These are phyloP conservation scores for Petrolisthes manimaculis DNA, from an alignment of 2,888 invertebrate genomes.

Conservation along the genomic window DNA sequence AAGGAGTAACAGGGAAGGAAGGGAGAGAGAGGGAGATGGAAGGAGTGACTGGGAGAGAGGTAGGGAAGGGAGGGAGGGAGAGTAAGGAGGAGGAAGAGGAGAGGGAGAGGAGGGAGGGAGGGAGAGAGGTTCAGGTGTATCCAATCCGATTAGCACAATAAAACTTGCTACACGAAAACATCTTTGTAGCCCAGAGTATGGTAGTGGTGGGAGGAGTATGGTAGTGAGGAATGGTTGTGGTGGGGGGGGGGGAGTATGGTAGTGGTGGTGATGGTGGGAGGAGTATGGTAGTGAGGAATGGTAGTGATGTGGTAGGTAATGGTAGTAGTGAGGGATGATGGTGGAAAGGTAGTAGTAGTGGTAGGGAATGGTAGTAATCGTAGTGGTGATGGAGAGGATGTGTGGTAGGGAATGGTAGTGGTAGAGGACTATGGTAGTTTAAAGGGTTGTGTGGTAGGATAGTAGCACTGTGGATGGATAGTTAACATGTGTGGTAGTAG, in stretches of 20 bases:
- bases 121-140: conserved; percentile 31
- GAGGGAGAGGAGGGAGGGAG: background rate
- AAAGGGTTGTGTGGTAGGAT: too few species aligned
- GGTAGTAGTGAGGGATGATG: background rate
- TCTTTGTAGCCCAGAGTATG: conserved; percentile 27
- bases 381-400: background rate
- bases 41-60: conserved; percentile 8
- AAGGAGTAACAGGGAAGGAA: background rate
- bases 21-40: conserved; percentile 16
- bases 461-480: too few species aligned
- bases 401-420: background rate
- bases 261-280: conserved; percentile 12
- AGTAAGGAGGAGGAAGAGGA: conserved; percentile 29
- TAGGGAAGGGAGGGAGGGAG: background rate
- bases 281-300: background rate
- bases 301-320: background rate
- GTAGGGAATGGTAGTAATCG: background rate
- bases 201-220: background rate
- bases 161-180: conserved; percentile 44
- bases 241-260: conserved; percentile 8
- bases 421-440: too few species aligned
- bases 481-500: too few species aligned
- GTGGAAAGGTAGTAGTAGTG: background rate
- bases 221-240: background rate
- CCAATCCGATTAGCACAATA: conserved; percentile 50